Conservation (phyloP, 2,797 vertebrate genomes). For the Onychomys leucogaster region DNA sequence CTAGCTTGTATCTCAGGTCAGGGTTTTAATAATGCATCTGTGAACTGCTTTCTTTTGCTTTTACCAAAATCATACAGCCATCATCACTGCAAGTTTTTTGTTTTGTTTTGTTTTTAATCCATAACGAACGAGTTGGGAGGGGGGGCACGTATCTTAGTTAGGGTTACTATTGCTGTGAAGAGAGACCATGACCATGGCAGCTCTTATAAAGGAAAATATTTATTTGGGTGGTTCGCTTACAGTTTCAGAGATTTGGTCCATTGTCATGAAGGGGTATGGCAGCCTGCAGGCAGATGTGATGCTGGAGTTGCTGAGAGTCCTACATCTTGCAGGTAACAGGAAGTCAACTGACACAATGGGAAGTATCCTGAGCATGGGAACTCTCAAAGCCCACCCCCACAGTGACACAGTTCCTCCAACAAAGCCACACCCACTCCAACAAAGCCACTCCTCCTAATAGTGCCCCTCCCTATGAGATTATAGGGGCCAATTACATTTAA, state of each 20-base stretch:
- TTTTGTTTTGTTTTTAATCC: no score
- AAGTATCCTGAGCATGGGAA: background rate
- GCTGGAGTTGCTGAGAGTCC: background rate
- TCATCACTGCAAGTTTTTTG: slow-evolving; percentile 64
- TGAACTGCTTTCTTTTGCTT: slow-evolving; percentile 65
- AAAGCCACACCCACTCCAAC: background rate
- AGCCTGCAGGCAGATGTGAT: background rate
- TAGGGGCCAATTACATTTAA: background rate
- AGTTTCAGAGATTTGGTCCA: background rate
- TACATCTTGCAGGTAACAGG: background rate
- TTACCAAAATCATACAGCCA: slow-evolving; percentile 65
- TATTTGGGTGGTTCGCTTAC: background rate
- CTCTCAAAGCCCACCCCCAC: background rate
- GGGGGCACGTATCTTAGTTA: background rate
- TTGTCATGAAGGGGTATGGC: background rate
- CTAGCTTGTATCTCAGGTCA: slow-evolving; percentile 63
- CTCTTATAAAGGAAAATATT: background rate
- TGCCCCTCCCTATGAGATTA: background rate
- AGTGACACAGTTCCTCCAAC: background rate
- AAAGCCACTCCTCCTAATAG: background rate
- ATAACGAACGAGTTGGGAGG: background rate
- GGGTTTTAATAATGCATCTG: slow-evolving; percentile 72
- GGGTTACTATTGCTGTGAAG: background rate
- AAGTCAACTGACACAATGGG: background rate
- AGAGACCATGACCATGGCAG: background rate